Evolutionary conservation across 2,888 invertebrate genomes (phyloP), one percentile per base, ranked within the genome.

Genomic region (Ornithoptera alexandrae): DNA sequence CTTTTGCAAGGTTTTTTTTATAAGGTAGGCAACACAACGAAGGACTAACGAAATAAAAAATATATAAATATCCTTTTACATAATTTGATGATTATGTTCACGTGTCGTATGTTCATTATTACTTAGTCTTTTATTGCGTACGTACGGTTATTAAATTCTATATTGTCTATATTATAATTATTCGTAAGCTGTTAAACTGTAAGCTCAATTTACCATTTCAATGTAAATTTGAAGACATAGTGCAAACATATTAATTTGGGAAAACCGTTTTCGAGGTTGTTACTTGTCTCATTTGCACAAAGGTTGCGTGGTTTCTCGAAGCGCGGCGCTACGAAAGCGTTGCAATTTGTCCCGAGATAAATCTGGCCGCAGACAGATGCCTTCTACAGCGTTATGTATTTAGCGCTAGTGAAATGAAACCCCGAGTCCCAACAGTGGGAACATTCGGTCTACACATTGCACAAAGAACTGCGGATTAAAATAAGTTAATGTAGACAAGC

Each of bases 321-420:
- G 65, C 70, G 56, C 70, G 63, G 59, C 67, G 71, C 20, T 62
- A 63, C 71, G 70, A 67, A 64, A 72, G 73, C 81, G 81, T 81
- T 86, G 88, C 89, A 89, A 91, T 90, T 90, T 89, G 88, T 89
- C 86, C 84, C 78, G 76, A 85, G 87, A 89, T 88, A 89, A 89
- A 89, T 87, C 88, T 86, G 80, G 79, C 87, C 87, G 82, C 86
- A 85, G 85, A 87, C 90, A 87, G 84, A 86, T 87, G 84, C 85
- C 87, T 84, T 84, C 84, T 84, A 81, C 83, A 82, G 75, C 78
- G 74, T 72, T 76, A 75, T 78, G 79, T 76, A 79, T 80, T 80
- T 80, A 80, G 80, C 80, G 81, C 81, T 79, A 15, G 46, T 46
- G 46, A 46, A 46, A 15, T 2, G 46, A 15, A 12, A 15, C 46